Evolutionary conservation across 2,888 invertebrate species (phyloP).

Genomic region (Cheilosia vernalis): DNA sequence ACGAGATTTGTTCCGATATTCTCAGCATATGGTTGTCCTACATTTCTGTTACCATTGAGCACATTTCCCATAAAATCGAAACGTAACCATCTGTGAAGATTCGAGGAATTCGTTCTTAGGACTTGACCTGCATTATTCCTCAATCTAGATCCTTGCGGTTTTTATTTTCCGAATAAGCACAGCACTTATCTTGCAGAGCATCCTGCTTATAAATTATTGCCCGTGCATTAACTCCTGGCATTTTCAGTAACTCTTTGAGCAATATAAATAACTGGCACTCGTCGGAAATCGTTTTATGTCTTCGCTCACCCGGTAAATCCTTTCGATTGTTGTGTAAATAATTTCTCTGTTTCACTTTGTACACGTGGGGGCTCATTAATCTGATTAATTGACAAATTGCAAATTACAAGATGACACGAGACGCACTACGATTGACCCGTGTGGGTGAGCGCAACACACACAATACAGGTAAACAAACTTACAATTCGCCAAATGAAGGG

Average conservation of each 20-base stretch:
- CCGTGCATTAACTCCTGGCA: constrained; percentile 32
- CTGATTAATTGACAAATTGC: constrained; percentile 54
- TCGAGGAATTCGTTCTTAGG: too few relatives aligned
- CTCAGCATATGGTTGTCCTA: too few relatives aligned
- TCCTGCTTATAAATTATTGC: constrained; percentile 32
- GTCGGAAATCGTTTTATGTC: constrained; percentile 15
- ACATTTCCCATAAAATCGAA: too few relatives aligned
- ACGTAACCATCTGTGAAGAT: neutral
- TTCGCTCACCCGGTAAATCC: constrained; percentile 21
- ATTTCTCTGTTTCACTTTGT: constrained; percentile 29
- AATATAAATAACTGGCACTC: constrained; percentile 23
- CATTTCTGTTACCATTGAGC: too few relatives aligned
- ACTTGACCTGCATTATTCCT: constrained; percentile 14
- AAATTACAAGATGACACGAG: constrained; percentile 1
- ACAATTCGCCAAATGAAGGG: constrained; percentile 9
- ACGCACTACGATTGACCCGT: neutral
- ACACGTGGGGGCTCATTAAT: constrained; percentile 40
- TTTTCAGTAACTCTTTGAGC: constrained; percentile 50
- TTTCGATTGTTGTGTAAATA: constrained; percentile 39
- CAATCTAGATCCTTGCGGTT: neutral
- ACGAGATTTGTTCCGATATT: too few relatives aligned
- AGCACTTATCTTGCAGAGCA: neutral
- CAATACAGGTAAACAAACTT: constrained; percentile 11
- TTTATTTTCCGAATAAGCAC: constrained; percentile 3
- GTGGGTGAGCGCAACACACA: too few relatives aligned